A percentile compares a stretch with the other conserved stretches of the same genome.
Conservation (phyloP, 2,797 vertebrate genomes). For the Eulemur coronatus region DNA sequence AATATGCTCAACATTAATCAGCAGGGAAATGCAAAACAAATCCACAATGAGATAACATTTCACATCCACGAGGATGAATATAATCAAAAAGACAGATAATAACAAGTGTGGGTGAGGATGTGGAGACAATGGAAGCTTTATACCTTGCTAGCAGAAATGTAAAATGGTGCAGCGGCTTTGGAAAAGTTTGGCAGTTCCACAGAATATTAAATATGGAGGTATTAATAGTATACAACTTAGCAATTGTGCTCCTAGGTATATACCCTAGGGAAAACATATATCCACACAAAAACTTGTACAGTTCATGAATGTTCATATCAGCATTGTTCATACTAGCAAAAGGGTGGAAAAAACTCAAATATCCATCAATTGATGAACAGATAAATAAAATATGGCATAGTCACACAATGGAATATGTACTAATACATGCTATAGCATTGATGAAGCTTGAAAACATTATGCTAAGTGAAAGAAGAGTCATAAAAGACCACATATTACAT, state of each 20-base stretch:
- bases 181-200: background rate
- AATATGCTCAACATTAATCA: background rate
- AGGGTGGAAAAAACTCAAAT: background rate
- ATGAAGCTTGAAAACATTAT: background rate
- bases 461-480: background rate
- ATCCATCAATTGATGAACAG: background rate
- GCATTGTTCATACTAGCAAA: background rate
- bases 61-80: background rate
- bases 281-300: background rate
- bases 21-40: slow-evolving; percentile 7
- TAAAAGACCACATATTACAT: background rate
- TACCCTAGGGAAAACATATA: background rate
- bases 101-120: background rate
- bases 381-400: background rate
- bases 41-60: background rate
- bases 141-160: background rate
- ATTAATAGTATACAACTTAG: background rate
- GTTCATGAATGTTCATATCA: background rate
- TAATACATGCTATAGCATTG: background rate
- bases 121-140: background rate
- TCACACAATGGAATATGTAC: background rate
- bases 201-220: background rate
- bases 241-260: background rate
- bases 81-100: background rate
- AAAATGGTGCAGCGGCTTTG: slow-evolving; percentile 3